phyloP scores from a whole-genome alignment of 1,140 invertebrate genomes.

The Caenorhabditis brenneri region DNA sequence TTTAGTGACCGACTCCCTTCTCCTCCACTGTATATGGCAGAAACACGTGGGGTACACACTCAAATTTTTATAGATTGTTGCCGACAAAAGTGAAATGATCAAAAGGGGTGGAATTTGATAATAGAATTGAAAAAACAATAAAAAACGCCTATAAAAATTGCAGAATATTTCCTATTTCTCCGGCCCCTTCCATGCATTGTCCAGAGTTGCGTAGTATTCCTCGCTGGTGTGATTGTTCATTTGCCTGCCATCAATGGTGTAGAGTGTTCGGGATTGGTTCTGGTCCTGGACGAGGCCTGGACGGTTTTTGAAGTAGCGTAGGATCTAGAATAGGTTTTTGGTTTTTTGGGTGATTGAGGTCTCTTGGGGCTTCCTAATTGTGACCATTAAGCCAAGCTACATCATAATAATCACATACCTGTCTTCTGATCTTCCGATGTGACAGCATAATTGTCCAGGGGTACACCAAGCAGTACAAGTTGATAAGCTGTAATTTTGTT shows the following conservation, averaged over 20 bases:
- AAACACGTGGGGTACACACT: slow-evolving; percentile 18
- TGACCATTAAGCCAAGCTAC: neutral
- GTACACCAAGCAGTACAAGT: neutral
- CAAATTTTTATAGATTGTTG: slow-evolving; percentile 30
- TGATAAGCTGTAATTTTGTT: neutral
- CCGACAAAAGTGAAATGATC: neutral
- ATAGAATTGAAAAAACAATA: neutral
- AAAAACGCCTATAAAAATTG: neutral
- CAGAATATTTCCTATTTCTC: too few relatives aligned
- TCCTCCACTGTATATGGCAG: too few relatives aligned
- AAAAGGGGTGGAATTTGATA: neutral
- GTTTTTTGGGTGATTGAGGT: neutral
- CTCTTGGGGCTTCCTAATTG: neutral
- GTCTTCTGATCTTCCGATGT: neutral
- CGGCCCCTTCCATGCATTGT: neutral
- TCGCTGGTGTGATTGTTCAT: neutral
- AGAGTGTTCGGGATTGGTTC: neutral
- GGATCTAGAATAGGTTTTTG: neutral
- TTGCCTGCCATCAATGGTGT: neutral
- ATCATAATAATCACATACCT: slow-evolving; percentile 19
- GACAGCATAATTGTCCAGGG: slow-evolving; percentile 6
- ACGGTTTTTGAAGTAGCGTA: too few relatives aligned
- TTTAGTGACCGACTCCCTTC: neutral
- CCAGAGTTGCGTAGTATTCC: neutral
- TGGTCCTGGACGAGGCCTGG: neutral